Evolutionary conservation across 2,888 invertebrate species (phyloP).

Genomic region (Gastrophysa polygoni): DNA sequence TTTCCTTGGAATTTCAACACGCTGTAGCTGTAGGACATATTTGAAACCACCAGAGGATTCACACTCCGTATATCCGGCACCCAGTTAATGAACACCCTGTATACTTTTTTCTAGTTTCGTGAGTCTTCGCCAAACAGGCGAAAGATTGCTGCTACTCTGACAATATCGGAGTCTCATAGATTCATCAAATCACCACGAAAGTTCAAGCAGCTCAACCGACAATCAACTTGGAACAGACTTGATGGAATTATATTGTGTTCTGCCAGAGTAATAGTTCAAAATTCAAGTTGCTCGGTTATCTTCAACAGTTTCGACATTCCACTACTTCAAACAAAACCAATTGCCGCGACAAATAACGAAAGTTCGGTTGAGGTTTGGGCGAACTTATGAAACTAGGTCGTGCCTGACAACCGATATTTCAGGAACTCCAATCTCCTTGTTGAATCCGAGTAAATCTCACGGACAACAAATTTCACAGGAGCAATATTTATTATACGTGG

Average conservation of each 20-base stretch:
- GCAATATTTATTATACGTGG: constrained; percentile 7
- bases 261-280: constrained; percentile 6
- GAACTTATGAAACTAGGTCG: constrained; percentile 16
- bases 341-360: constrained; percentile 20
- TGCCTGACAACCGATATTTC: constrained; percentile 17
- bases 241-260: neutral
- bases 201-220: neutral
- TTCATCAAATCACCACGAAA: neutral
- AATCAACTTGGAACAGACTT: neutral
- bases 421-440: constrained; percentile 16
- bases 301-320: constrained; percentile 16
- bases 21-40: too few species aligned
- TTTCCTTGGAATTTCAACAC: too few species aligned
- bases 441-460: constrained; percentile 15
- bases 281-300: constrained; percentile 13
- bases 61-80: too few species aligned
- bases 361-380: constrained; percentile 15
- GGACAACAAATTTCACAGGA: constrained; percentile 4
- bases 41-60: too few species aligned
- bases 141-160: neutral
- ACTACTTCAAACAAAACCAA: constrained; percentile 17
- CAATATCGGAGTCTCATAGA: neutral
- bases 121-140: too few species aligned
- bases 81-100: too few species aligned
- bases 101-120: too few species aligned